These are phyloP conservation scores for Zonitis immaculata DNA, from an alignment of 2,888 invertebrate genomes.

Conservation along the genomic window DNA sequence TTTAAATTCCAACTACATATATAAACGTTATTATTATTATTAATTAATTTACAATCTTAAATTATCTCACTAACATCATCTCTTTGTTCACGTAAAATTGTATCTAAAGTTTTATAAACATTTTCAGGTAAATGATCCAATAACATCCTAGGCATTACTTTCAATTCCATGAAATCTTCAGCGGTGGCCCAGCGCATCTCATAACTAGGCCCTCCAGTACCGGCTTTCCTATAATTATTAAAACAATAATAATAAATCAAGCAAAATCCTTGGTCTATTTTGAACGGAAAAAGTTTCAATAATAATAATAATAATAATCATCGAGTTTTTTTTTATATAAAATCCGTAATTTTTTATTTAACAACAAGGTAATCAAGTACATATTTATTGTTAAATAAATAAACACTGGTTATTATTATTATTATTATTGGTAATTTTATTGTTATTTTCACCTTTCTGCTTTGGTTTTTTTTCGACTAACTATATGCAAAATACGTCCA, in stretches of 20 bases:
- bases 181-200: constrained; percentile 77
- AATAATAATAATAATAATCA: too few species aligned
- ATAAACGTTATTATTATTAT: background rate
- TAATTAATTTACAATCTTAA: constrained; percentile 5
- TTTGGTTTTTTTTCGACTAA: constrained; percentile 64
- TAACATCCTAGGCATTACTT: constrained; percentile 81
- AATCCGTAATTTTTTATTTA: too few species aligned
- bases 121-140: constrained; percentile 82
- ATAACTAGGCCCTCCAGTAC: constrained; percentile 60
- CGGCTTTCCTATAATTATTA: constrained; percentile 53
- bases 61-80: constrained; percentile 42
- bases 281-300: background rate
- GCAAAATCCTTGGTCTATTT: background rate
- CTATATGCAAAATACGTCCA: constrained; percentile 76
- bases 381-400: too few species aligned
- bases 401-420: too few species aligned
- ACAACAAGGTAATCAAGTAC: background rate
- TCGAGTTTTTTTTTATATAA: too few species aligned
- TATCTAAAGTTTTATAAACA: constrained; percentile 65
- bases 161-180: constrained; percentile 75
- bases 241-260: background rate
- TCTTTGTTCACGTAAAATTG: constrained; percentile 54
- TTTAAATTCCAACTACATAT: too few species aligned
- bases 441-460: constrained; percentile 53
- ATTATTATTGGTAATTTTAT: too few species aligned